phyloP scores from a whole-genome alignment of 2,797 vertebrate species.

The Artibeus jamaicensis region DNA sequence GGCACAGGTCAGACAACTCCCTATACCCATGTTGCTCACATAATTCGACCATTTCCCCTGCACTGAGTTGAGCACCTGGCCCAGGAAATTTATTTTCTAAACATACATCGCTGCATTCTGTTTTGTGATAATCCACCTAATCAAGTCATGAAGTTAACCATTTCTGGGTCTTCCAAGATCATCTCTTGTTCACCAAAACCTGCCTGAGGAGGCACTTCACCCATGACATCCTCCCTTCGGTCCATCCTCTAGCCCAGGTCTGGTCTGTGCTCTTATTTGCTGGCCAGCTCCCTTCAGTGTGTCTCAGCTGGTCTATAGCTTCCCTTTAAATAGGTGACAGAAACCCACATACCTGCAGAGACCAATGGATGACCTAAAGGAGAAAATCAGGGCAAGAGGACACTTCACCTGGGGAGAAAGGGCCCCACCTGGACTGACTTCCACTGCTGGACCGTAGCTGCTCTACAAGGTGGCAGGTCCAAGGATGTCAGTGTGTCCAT shows the following conservation, averaged over 20 bases:
- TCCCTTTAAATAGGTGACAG: not conserved
- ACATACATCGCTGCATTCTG: not conserved
- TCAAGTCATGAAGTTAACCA: not conserved
- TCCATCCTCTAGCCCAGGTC: not conserved
- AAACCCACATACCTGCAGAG: not conserved
- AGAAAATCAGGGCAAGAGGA: not conserved
- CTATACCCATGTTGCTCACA: not conserved
- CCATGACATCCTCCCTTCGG: too few relatives aligned
- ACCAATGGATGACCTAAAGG: not conserved
- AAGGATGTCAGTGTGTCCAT: not conserved
- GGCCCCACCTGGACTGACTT: not conserved
- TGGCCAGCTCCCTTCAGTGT: not conserved
- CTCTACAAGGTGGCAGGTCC: not conserved
- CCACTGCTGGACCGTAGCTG: not conserved
- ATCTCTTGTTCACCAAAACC: not conserved
- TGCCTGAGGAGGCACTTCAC: not conserved
- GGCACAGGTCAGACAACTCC: not conserved
- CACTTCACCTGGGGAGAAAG: not conserved
- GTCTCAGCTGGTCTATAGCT: not conserved
- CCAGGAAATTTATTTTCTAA: not conserved
- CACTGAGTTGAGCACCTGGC: not conserved
- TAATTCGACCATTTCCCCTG: not conserved
- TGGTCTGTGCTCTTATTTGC: not conserved
- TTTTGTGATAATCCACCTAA: not conserved
- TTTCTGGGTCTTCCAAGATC: not conserved